Percentiles rank a stretch among this genome's conserved stretches.
Evolutionary conservation across 2,113 vertebrate species (phyloP).

Genomic region (Caracal caracal): DNA sequence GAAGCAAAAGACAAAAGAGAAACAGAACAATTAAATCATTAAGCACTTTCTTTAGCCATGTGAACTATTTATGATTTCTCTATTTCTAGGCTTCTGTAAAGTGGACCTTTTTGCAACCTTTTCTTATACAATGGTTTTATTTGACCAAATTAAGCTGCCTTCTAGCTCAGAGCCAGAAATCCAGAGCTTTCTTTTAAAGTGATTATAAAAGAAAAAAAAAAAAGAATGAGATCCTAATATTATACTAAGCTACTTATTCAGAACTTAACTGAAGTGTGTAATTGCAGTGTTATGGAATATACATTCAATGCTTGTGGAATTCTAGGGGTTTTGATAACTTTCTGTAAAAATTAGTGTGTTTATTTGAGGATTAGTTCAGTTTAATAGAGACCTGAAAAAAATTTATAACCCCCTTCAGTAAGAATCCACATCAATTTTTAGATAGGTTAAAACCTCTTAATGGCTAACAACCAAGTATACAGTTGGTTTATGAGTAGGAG

Average conservation of each 20-base stretch:
- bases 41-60: background rate
- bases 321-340: background rate
- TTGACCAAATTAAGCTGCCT: background rate
- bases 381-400: constrained; percentile 3
- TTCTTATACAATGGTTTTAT: background rate
- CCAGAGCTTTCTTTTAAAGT: background rate
- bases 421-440: background rate
- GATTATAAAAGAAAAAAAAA: background rate
- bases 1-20: background rate
- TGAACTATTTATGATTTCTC: background rate
- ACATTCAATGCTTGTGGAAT: background rate
- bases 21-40: background rate
- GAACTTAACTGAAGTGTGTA: background rate
- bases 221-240: background rate
- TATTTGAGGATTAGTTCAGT: background rate
- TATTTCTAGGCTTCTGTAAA: background rate
- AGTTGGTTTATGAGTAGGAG: background rate
- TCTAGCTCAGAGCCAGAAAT: background rate
- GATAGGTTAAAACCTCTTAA: background rate
- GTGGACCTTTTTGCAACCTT: background rate
- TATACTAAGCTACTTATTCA: background rate
- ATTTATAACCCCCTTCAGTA: background rate
- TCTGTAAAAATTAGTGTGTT: background rate
- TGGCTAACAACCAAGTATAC: background rate
- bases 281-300: background rate